Base-by-base conservation (phyloP, 2,113 vertebrate species). In the Australoheros scitulus region DNA sequence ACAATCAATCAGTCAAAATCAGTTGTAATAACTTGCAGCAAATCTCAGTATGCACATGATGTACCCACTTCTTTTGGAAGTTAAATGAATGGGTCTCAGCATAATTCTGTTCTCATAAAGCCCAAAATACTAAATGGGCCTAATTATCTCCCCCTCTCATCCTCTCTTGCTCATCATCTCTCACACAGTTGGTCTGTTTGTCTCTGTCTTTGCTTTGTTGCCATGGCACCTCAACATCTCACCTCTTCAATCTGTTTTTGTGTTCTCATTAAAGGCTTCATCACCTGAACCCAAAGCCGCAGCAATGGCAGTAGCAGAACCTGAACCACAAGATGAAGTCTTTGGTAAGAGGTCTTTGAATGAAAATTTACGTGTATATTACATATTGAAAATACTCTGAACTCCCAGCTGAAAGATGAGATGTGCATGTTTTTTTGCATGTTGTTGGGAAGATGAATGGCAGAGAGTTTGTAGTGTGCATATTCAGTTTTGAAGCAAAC, bases 241-340 rank as follows among this genome's bases (percentile, higher is more conserved):
- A 91, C 89, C 85, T 93, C 86, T 75, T 83, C 74, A 87, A 88
- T 88, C 86, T 94, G 88, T 93, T 90, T 94, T 88, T 93, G 64
- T 91, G 70, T 84, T 90, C 74, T 79, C 75, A 77, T 91, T 93
- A 79, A 84, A 95, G 94, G 91, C 82, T 86, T 29, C 77, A 1
- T 90, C 92, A 89, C 88, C 91, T 88, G 90, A 92, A 85, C 87
- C 85, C 41, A 58, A 18, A 80, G 79, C 18, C 18, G 61, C 6
- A 11, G 26, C 36, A 29, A 2, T 8, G 7, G 29, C 13, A 76
- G 84, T 61, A 36, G 74, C 18, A 59, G 79, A 70, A 59, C 8
- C 95, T 11, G 96, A 96, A 58, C 50, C 94, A 76, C 96, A 95
- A 1, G 97, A 97, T 61, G 97, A 98, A 79, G 97, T 98, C 87